phyloP scores from a whole-genome alignment of 2,113 vertebrate genomes.

The Bagarius yarrelli region DNA sequence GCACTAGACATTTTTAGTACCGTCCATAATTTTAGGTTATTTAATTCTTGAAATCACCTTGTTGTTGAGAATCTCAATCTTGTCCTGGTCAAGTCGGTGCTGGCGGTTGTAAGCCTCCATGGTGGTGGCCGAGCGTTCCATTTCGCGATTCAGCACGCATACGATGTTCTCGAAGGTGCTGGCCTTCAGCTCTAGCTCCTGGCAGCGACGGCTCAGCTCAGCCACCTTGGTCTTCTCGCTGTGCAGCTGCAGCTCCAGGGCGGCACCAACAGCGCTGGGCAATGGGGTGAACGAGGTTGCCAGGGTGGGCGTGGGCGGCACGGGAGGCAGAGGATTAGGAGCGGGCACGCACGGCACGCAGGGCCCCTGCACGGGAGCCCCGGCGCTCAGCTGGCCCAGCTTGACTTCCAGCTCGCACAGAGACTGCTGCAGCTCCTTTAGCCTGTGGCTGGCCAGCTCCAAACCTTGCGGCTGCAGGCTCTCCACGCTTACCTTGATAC shows the following conservation, averaged over 20 bases:
- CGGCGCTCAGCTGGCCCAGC: slow-evolving; percentile 69
- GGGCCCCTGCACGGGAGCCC: slow-evolving; percentile 61
- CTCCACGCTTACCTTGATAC: slow-evolving; percentile 78
- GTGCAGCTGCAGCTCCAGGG: slow-evolving; percentile 74
- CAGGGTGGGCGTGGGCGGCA: slow-evolving; percentile 54
- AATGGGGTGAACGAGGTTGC: slow-evolving; percentile 72
- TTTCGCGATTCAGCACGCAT: slow-evolving; percentile 92
- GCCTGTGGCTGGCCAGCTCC: slow-evolving; percentile 72
- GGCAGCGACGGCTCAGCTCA: slow-evolving; percentile 77
- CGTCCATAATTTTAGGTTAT: neutral
- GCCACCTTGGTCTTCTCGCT: slow-evolving; percentile 72
- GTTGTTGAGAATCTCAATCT: slow-evolving; percentile 84
- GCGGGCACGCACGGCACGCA: slow-evolving; percentile 33
- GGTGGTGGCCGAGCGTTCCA: slow-evolving; percentile 83
- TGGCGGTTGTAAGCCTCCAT: slow-evolving; percentile 87
- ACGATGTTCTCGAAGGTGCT: slow-evolving; percentile 95
- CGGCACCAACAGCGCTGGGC: slow-evolving; percentile 63
- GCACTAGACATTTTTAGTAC: neutral
- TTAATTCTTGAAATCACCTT: slow-evolving; percentile 73
- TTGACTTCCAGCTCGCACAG: slow-evolving; percentile 74
- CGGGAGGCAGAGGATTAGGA: slow-evolving; percentile 27
- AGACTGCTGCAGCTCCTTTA: slow-evolving; percentile 75
- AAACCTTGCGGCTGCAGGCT: slow-evolving; percentile 76
- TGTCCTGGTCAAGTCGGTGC: slow-evolving; percentile 89
- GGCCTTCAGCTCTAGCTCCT: slow-evolving; percentile 84